Conservation (phyloP, 2,888 invertebrate genomes). For the Drosophila meridionalis region DNA sequence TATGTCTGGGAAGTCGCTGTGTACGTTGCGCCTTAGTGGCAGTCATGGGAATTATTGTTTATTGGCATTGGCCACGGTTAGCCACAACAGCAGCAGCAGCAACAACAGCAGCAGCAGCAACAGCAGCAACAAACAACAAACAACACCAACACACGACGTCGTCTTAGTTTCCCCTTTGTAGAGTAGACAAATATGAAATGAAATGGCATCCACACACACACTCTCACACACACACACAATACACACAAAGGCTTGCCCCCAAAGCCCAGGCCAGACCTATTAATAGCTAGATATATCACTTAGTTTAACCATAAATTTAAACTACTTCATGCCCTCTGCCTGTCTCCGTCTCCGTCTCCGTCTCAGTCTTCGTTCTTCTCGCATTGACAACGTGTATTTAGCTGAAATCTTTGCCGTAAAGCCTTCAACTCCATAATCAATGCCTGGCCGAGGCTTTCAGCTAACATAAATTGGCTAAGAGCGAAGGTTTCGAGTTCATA, state of each 20-base stretch:
- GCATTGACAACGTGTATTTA: slow-evolving; percentile 26
- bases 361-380: neutral
- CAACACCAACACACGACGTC: slow-evolving; percentile 22
- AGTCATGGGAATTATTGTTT: slow-evolving; percentile 82
- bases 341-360: neutral
- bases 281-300: slow-evolving; percentile 59
- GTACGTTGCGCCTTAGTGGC: slow-evolving; percentile 76
- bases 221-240: neutral
- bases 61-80: slow-evolving; percentile 78
- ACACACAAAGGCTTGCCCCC: slow-evolving; percentile 38
- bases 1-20: slow-evolving; percentile 80
- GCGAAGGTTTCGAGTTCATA: neutral
- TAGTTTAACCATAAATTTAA: slow-evolving; percentile 54
- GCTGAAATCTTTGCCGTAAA: slow-evolving; percentile 12
- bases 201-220: slow-evolving; percentile 38
- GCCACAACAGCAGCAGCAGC: slow-evolving; percentile 53
- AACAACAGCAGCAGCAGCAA: slow-evolving; percentile 26
- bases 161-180: slow-evolving; percentile 28
- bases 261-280: slow-evolving; percentile 46
- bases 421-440: slow-evolving; percentile 2
- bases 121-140: slow-evolving; percentile 28
- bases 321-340: slow-evolving; percentile 20
- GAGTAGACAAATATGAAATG: slow-evolving; percentile 58
- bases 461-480: slow-evolving; percentile 7
- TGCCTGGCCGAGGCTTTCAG: neutral